Conservation (phyloP, 2,797 vertebrate species). For the Lates japonicus region DNA sequence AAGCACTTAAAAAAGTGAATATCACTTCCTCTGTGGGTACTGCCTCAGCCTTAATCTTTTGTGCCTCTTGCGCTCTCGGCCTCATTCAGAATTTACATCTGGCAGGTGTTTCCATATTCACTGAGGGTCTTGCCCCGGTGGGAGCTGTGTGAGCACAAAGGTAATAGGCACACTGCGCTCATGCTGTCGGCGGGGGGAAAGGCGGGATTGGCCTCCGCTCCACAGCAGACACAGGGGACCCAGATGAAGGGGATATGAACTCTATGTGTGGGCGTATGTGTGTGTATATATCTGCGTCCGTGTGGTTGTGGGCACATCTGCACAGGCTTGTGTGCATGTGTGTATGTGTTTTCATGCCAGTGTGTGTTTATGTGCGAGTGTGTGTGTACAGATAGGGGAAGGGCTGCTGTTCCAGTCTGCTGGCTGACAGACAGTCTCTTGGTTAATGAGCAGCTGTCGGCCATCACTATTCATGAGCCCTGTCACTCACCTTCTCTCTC, state of each 20-base stretch:
- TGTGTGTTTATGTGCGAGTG: conserved; percentile 53
- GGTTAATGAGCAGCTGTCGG: conserved; percentile 88
- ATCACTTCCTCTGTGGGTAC: conserved; percentile 1
- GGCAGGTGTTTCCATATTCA: conserved; percentile 74
- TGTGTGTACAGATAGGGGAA: conserved; percentile 62
- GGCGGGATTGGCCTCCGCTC: conserved; percentile 55
- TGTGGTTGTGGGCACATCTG: conserved; percentile 48
- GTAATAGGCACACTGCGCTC: conserved; percentile 58
- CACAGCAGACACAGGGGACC: conserved; percentile 58
- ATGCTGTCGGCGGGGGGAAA: conserved; percentile 58
- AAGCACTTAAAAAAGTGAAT: conserved; percentile 35
- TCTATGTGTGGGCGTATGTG: conserved; percentile 22
- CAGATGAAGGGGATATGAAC: conserved; percentile 75
- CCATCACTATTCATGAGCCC: conserved; percentile 88
- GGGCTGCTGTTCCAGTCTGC: conserved; percentile 74
- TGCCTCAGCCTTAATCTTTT: conserved; percentile 34
- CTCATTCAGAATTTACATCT: conserved; percentile 71
- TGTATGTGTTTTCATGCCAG: conserved; percentile 43
- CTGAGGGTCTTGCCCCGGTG: conserved; percentile 53
- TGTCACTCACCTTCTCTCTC: conserved; percentile 82
- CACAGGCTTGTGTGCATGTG: conserved; percentile 43
- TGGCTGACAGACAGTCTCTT: conserved; percentile 82
- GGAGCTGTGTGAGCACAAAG: conserved; percentile 49
- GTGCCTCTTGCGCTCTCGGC: conserved; percentile 53
- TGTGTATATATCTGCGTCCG: conserved; percentile 16